These are phyloP conservation scores for Polymixis lichenea DNA, from an alignment of 2,888 invertebrate genomes.

Conservation along the genomic window DNA sequence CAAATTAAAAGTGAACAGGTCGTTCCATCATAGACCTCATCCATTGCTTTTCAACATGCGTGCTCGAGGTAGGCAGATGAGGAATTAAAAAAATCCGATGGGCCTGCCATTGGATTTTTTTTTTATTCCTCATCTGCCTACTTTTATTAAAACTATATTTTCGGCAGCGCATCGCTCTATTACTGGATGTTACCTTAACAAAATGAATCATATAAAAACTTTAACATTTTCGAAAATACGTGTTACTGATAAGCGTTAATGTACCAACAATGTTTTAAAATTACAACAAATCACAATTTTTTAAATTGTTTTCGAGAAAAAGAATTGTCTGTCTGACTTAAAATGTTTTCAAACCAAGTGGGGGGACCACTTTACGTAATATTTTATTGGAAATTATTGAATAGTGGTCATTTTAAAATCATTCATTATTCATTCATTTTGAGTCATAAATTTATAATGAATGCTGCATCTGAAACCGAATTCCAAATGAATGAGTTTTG, in stretches of 20 bases:
- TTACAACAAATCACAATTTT: background rate
- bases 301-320: background rate
- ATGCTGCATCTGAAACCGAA: conserved; percentile 26
- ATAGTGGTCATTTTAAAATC: conserved; percentile 7
- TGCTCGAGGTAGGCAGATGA: too few species aligned
- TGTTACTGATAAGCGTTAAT: conserved; percentile 45
- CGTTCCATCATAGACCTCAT: too few species aligned
- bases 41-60: too few species aligned
- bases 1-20: too few species aligned
- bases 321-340: background rate
- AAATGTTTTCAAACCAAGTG: background rate
- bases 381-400: conserved; percentile 16
- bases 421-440: conserved; percentile 25
- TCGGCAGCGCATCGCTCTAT: conserved; percentile 9
- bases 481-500: conserved; percentile 38
- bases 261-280: conserved; percentile 20
- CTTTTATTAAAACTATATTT: too few species aligned
- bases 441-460: conserved; percentile 33
- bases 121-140: too few species aligned
- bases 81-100: too few species aligned
- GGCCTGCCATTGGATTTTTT: too few species aligned
- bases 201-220: conserved; percentile 52
- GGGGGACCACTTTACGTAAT: background rate
- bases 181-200: background rate
- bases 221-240: conserved; percentile 30